These are phyloP conservation scores for Macaria liturata DNA, from an alignment of 2,888 invertebrate species.

Conservation along the genomic window DNA sequence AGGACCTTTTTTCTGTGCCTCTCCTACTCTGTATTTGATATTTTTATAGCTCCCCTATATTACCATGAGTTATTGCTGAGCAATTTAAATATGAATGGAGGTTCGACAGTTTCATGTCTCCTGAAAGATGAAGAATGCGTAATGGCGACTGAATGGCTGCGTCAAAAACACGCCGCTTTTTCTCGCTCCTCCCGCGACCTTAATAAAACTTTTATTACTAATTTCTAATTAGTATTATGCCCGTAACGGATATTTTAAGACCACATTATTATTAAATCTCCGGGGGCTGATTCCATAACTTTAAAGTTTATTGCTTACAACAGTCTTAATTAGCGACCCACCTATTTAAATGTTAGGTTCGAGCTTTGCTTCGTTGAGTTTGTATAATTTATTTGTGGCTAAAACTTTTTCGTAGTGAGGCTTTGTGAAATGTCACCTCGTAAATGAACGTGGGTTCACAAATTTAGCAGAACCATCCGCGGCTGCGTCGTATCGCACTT, in stretches of 20 bases:
- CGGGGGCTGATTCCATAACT: conserved; percentile 49
- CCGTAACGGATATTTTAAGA: conserved; percentile 28
- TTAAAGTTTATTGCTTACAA: conserved; percentile 51
- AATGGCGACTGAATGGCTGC: conserved; percentile 22
- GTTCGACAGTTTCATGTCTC: conserved; percentile 65
- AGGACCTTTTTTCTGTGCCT: conserved; percentile 40
- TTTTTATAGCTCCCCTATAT: conserved; percentile 73
- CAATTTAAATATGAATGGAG: conserved; percentile 74
- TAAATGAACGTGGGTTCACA: conserved; percentile 5
- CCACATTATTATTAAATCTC: conserved; percentile 38
- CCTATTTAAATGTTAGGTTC: conserved; percentile 39
- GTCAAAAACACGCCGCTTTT: conserved; percentile 13
- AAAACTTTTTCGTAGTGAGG: conserved; percentile 14
- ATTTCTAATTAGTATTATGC: conserved; percentile 25
- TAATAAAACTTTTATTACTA: conserved; percentile 22
- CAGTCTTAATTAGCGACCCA: conserved; percentile 44
- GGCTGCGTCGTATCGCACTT: conserved; percentile 6
- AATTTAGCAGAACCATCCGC: conserved; percentile 2
- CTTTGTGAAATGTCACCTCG: conserved; percentile 5
- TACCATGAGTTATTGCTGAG: conserved; percentile 73
- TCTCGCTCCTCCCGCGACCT: conserved; percentile 10
- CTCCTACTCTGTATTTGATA: conserved; percentile 66
- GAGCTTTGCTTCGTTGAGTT: conserved; percentile 34
- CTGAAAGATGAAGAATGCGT: conserved; percentile 46
- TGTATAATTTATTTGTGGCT: conserved; percentile 27